phyloP scores from a whole-genome alignment of 2,888 invertebrate species.

The Apeira syringaria region DNA sequence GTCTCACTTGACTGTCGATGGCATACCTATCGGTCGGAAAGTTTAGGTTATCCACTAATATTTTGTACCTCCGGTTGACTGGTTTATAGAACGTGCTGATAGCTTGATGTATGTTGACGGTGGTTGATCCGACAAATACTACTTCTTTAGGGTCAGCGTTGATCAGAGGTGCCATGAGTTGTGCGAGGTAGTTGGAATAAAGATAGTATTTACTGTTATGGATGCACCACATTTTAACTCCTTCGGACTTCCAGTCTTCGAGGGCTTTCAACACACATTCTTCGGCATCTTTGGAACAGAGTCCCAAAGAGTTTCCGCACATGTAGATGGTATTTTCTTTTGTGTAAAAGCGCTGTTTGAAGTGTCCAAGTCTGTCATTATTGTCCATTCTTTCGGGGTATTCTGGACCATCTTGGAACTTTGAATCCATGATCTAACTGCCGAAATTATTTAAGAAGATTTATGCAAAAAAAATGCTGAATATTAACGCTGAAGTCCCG shows the following conservation, averaged over 20 bases:
- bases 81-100: constrained; percentile 69
- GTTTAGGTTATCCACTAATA: constrained; percentile 65
- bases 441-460: neutral
- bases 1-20: constrained; percentile 63
- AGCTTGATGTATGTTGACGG: constrained; percentile 62
- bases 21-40: constrained; percentile 72
- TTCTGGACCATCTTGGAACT: constrained; percentile 49
- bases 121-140: constrained; percentile 52
- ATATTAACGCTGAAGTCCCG: neutral
- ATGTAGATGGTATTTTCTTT: constrained; percentile 58
- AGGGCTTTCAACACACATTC: constrained; percentile 43
- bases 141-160: constrained; percentile 61
- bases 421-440: constrained; percentile 41
- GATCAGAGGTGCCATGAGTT: constrained; percentile 61
- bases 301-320: constrained; percentile 70
- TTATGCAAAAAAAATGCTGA: neutral
- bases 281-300: constrained; percentile 64
- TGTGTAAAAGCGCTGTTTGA: constrained; percentile 57
- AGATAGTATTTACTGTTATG: constrained; percentile 58
- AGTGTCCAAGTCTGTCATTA: constrained; percentile 57
- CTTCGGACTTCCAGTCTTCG: constrained; percentile 61
- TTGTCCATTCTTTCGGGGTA: constrained; percentile 57
- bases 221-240: constrained; percentile 59
- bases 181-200: constrained; percentile 52
- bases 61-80: constrained; percentile 55